These are phyloP conservation scores for Papilio protenor DNA, from an alignment of 2,888 invertebrate genomes.

Conservation along the genomic window DNA sequence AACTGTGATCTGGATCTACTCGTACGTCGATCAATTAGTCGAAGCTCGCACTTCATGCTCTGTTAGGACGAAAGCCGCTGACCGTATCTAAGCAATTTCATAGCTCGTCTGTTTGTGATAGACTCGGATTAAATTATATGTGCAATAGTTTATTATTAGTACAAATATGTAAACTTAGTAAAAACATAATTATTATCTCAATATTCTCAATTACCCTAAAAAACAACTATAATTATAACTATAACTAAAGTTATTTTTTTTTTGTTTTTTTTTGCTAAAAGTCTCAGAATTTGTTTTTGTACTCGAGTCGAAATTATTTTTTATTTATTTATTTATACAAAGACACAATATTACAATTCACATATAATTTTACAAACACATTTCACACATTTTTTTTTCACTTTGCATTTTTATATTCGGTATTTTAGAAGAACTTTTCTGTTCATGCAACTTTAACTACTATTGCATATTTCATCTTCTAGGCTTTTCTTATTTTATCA, in stretches of 20 bases:
- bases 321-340: too few relatives aligned
- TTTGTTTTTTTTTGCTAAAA: too few relatives aligned
- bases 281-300: too few relatives aligned
- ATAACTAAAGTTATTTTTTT: too few relatives aligned
- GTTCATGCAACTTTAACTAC: too few relatives aligned
- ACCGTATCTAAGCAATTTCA: conserved; percentile 32
- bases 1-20: not conserved
- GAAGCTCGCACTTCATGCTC: conserved; percentile 25
- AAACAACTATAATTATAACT: too few relatives aligned
- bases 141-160: not conserved
- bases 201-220: not conserved
- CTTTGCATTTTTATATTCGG: too few relatives aligned
- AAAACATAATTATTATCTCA: not conserved
- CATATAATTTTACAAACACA: too few relatives aligned
- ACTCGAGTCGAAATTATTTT: too few relatives aligned
- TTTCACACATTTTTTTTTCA: too few relatives aligned
- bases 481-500: not conserved
- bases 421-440: too few relatives aligned
- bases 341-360: too few relatives aligned
- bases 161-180: not conserved
- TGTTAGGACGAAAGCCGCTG: conserved; percentile 1
- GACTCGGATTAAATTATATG: not conserved
- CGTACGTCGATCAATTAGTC: conserved; percentile 6
- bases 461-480: not conserved
- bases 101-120: conserved; percentile 17